These are phyloP conservation scores for Aramus guarauna DNA, from an alignment of 2,113 vertebrate species.

Conservation along the genomic window DNA sequence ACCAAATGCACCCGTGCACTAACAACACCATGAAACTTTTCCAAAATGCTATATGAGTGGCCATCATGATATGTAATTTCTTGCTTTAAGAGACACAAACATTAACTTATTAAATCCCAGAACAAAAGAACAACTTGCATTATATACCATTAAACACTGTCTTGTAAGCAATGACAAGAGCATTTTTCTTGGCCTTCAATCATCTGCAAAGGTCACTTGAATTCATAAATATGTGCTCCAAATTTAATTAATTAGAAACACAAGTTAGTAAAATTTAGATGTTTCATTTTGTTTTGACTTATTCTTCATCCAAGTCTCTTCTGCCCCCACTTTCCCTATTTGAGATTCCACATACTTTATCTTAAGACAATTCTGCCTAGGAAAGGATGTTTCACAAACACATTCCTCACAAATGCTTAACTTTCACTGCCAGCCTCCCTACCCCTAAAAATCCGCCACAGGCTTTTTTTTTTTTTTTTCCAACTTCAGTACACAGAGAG, in stretches of 20 bases:
- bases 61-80: not conserved
- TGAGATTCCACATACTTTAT: constrained; percentile 46
- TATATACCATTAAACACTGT: not conserved
- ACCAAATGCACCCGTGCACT: not conserved
- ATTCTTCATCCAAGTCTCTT: constrained; percentile 53
- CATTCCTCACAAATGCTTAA: not conserved
- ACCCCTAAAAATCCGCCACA: not conserved
- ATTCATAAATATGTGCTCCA: constrained; percentile 55
- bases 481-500: not conserved
- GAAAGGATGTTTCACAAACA: constrained; percentile 29
- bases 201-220: constrained; percentile 59
- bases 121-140: not conserved
- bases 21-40: not conserved
- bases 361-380: constrained; percentile 4
- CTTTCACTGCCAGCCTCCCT: constrained; percentile 13
- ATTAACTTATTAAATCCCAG: not conserved
- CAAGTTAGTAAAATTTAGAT: constrained; percentile 51
- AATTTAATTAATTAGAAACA: constrained; percentile 71
- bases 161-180: not conserved
- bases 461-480: not conserved
- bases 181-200: constrained; percentile 45
- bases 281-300: constrained; percentile 51
- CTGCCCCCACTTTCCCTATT: constrained; percentile 27
- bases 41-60: not conserved
- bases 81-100: constrained; percentile 2